Conservation (phyloP, 1,140 invertebrate genomes). For the Aleiodes sp. region DNA sequence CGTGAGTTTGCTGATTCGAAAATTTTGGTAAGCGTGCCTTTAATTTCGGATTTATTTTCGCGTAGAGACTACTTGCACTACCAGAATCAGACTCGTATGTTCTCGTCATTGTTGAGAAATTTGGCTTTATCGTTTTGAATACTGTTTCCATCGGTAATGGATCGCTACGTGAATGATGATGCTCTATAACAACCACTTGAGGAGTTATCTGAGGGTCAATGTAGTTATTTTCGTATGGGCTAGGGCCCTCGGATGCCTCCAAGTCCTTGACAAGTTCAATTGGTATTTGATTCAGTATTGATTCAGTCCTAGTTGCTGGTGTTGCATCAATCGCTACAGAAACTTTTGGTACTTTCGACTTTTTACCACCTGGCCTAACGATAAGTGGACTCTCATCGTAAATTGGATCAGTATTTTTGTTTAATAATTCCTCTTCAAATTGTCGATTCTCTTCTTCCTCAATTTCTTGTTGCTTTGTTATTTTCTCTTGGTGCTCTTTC, state of each 20-base stretch:
- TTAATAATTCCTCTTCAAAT: constrained; percentile 58
- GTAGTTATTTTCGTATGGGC: constrained; percentile 31
- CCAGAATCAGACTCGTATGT: constrained; percentile 60
- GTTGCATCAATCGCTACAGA: constrained; percentile 81
- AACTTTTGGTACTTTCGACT: constrained; percentile 71
- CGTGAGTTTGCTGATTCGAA: constrained; percentile 24
- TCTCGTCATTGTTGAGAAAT: constrained; percentile 42
- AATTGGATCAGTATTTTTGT: constrained; percentile 56
- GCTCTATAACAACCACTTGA: constrained; percentile 65
- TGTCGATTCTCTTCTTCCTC: constrained; percentile 55
- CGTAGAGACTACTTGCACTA: constrained; percentile 60
- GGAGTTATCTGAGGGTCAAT: constrained; percentile 36
- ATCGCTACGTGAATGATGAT: constrained; percentile 80
- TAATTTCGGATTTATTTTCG: constrained; percentile 59
- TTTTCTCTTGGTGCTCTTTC: constrained; percentile 62
- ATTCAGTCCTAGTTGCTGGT: constrained; percentile 74
- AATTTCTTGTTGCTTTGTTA: constrained; percentile 61
- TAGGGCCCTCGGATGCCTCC: constrained; percentile 35
- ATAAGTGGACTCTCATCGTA: constrained; percentile 61
- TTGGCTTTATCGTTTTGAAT: constrained; percentile 44
- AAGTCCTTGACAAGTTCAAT: constrained; percentile 73
- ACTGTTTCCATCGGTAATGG: constrained; percentile 58
- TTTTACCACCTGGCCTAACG: constrained; percentile 61
- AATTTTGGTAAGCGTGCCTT: constrained; percentile 50
- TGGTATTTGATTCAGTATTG: constrained; percentile 77